Evolutionary conservation across 2,113 vertebrate genomes (phyloP).

Genomic region (Hucho hucho): DNA sequence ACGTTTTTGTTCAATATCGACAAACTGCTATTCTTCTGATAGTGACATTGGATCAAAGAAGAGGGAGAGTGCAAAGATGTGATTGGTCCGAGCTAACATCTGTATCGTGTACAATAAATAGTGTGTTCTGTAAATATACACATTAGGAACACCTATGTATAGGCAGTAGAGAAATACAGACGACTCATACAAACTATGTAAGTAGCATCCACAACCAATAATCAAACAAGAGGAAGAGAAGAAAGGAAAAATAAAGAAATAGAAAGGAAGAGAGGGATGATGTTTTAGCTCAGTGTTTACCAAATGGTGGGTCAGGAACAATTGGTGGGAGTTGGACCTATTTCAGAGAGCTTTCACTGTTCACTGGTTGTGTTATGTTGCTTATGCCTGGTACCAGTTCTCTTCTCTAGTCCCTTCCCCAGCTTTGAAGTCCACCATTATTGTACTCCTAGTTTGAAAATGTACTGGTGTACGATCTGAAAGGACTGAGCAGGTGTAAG

Average conservation of each 20-base stretch:
- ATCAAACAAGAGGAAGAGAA: neutral
- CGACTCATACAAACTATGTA: slow-evolving; percentile 53
- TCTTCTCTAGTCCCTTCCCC: too few relatives aligned
- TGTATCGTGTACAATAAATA: slow-evolving; percentile 53
- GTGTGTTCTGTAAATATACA: slow-evolving; percentile 70
- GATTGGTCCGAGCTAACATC: slow-evolving; percentile 59
- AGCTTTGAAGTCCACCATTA: too few relatives aligned
- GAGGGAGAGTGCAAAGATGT: slow-evolving; percentile 58
- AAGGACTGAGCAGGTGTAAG: too few relatives aligned
- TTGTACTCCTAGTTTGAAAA: too few relatives aligned
- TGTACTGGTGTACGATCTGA: too few relatives aligned
- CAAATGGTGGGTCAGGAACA: too few relatives aligned
- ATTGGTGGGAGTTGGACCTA: too few relatives aligned
- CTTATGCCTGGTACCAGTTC: too few relatives aligned
- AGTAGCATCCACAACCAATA: slow-evolving; percentile 31
- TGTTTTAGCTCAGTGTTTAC: neutral
- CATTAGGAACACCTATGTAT: slow-evolving; percentile 48
- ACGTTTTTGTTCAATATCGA: slow-evolving; percentile 69
- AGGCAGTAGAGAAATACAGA: slow-evolving; percentile 63
- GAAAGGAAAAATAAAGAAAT: too few relatives aligned
- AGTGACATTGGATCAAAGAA: slow-evolving; percentile 55
- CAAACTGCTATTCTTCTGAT: slow-evolving; percentile 66
- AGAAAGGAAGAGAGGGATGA: slow-evolving; percentile 2
- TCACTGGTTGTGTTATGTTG: slow-evolving; percentile 21
- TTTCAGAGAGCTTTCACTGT: too few relatives aligned